Evolutionary conservation across 2,113 vertebrate genomes (phyloP), one percentile per base, ranked within the genome.

Genomic region (Hippocampus barbouri): DNA sequence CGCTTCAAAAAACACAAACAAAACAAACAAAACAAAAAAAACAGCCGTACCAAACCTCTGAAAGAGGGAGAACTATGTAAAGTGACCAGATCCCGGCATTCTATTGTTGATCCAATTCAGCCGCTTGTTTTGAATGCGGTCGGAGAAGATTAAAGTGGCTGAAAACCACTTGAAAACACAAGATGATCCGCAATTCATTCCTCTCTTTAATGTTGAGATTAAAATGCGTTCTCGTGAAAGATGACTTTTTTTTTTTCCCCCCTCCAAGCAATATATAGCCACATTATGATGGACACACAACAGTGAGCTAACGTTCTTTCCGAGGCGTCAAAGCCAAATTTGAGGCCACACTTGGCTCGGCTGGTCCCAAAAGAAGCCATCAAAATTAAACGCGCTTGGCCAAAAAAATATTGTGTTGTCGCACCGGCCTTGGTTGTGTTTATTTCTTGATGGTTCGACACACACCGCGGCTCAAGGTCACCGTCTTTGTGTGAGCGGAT

Each of bases 351-450:
- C 56, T 16, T 53, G 68, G 69, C 74, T 23, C 0, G 4, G 66
- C 72, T 64, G 62, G 38, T 64, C 62, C 62, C 34, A 38, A 56
- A 68, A 79, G 47, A 80, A 71, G 69, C 72, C 11, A 5, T 63
- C 73, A 70, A 78, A 82, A 88, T 86, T 70, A 57, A 80, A 85
- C 85, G 86, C 77, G 69, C 67, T 71, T 18, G 0, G 45, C 66
- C 45, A 5, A 34, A 16, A 74, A 72, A 62, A 77, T 72, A 38
- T 77, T 57, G 74, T 69, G 63, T 63, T 41, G 45, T 78, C 74
- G 63, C 25, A 25, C 38, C 38, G 66, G 78, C 79, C 74, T 78
- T 73, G 69, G 74, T 79, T 63, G 53, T 82, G 79, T 88, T 86
- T 73, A 83, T 84, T 83, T 78, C 74, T 70, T 68, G 62, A 77